Conservation (phyloP, 2,888 invertebrate genomes). For the Cloeon dipterum region DNA sequence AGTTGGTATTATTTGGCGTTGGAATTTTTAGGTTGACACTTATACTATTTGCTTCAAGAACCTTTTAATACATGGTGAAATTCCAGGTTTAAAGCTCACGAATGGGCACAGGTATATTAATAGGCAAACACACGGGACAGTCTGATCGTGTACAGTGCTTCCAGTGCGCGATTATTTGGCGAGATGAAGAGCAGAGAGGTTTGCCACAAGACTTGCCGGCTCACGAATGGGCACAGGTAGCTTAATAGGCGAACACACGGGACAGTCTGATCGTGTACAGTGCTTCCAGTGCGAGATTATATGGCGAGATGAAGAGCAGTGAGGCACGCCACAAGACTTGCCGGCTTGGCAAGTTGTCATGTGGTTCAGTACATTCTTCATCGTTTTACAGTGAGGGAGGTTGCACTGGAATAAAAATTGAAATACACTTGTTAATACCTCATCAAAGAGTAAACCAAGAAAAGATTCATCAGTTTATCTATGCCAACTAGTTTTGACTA, state of each 20-base stretch:
- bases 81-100: no score
- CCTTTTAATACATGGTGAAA: no score
- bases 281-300: slow-evolving; percentile 99
- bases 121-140: slow-evolving; percentile 93
- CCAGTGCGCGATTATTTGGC: slow-evolving; percentile 98
- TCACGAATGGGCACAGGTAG: no score
- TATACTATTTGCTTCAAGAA: no score
- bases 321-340: slow-evolving; percentile 75
- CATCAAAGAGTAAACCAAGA: no score
- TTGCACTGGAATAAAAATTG: slow-evolving; percentile 36
- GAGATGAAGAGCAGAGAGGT: slow-evolving; percentile 93
- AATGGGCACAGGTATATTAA: no score
- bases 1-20: no score
- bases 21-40: no score
- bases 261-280: slow-evolving; percentile 85
- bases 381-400: slow-evolving; percentile 95
- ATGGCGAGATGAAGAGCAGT: slow-evolving; percentile 95
- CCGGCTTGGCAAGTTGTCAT: slow-evolving; percentile 95
- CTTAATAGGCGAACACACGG: slow-evolving; percentile 92
- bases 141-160: slow-evolving; percentile 89
- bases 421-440: no score
- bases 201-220: slow-evolving; percentile 79
- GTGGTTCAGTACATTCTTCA: slow-evolving; percentile 95
- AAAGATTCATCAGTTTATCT: no score
- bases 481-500: no score